Percentiles rank a stretch among this genome's conserved stretches.
Conservation (phyloP, 2,113 vertebrate genomes). For the Lophotis ruficrista region DNA sequence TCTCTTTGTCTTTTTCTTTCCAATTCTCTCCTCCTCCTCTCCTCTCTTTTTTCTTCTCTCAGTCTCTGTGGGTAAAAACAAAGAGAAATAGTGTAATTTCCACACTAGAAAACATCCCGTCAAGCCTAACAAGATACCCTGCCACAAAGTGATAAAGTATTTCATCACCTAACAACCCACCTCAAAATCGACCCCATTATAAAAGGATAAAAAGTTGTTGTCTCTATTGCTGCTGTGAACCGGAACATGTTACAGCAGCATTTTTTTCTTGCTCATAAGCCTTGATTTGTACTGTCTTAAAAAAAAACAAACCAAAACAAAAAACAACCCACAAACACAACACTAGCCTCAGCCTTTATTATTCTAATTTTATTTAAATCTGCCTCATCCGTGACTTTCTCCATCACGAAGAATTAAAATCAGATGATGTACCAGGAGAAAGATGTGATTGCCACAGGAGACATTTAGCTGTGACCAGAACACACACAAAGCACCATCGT, state of each 20-base stretch:
- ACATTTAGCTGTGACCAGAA: background rate
- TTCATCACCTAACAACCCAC: background rate
- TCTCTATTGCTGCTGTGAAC: background rate
- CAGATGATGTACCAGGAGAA: background rate
- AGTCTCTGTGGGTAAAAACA: conserved; percentile 80
- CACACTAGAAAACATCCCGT: background rate
- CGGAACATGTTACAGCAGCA: background rate
- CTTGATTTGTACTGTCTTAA: background rate
- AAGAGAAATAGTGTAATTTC: background rate
- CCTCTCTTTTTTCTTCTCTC: conserved; percentile 97
- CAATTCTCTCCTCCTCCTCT: conserved; percentile 91
- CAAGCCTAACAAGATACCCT: background rate
- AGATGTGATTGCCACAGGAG: background rate
- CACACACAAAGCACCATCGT: background rate
- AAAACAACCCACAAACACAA: background rate
- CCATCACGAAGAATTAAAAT: background rate
- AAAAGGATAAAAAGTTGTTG: background rate
- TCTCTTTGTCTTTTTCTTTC: conserved; percentile 94
- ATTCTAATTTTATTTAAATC: background rate
- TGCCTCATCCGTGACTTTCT: background rate
- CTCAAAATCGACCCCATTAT: background rate
- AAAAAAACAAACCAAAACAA: background rate
- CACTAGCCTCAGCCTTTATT: background rate
- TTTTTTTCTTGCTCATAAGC: background rate
- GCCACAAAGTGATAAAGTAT: no score